Evolutionary conservation across 2,113 vertebrate species (phyloP).

Genomic region (Odontesthes bonariensis): DNA sequence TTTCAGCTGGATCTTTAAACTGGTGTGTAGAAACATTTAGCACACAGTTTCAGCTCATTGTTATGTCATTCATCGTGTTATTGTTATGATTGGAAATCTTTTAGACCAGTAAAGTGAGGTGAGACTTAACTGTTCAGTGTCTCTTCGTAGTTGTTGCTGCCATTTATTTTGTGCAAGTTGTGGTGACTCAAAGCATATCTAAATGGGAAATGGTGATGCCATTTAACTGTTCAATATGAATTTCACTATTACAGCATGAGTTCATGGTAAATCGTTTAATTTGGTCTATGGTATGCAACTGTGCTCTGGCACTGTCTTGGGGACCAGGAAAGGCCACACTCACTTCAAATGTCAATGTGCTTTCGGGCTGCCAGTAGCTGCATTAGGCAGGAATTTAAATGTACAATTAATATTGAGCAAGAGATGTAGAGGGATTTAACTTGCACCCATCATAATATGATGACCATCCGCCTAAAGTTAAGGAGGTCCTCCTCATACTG

Average conservation of each 20-base stretch:
- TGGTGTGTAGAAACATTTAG: neutral
- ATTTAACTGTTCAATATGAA: no score
- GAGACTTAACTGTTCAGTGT: neutral
- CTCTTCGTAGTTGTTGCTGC: neutral
- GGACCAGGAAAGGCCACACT: neutral
- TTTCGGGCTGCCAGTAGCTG: constrained; percentile 4
- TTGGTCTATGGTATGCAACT: neutral
- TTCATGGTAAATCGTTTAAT: no score
- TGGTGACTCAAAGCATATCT: neutral
- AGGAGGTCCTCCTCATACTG: no score
- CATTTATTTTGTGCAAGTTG: neutral
- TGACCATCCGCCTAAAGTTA: no score
- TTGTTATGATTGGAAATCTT: neutral
- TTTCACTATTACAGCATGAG: no score
- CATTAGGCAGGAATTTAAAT: neutral
- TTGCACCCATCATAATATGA: no score
- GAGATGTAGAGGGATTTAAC: no score
- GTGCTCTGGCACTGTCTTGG: neutral
- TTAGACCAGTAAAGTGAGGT: neutral
- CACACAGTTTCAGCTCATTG: neutral
- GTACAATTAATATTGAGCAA: neutral
- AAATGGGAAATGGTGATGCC: neutral
- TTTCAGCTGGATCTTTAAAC: neutral
- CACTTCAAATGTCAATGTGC: constrained; percentile 19
- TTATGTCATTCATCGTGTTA: neutral